Percentiles rank a stretch among this genome's conserved stretches.
phyloP scores from a whole-genome alignment of 2,888 invertebrate genomes.

The Branchellion lobata region DNA sequence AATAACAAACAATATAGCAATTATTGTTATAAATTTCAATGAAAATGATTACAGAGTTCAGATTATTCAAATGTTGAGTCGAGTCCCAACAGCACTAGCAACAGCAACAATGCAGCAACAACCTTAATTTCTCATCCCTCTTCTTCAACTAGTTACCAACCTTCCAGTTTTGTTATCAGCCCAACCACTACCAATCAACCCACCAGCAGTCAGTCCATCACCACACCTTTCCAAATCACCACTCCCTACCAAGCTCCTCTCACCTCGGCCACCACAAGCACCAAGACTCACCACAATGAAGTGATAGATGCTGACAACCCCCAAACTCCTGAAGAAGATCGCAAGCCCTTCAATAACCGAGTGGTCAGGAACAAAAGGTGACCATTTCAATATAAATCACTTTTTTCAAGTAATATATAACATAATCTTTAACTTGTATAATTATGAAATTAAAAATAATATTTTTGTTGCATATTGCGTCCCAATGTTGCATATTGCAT shows the following conservation, averaged over 20 bases:
- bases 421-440: not conserved
- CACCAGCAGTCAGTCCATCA: not conserved
- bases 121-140: not conserved
- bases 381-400: constrained; percentile 30
- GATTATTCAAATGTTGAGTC: constrained; percentile 5
- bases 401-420: too few relatives aligned
- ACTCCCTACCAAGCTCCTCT: too few relatives aligned
- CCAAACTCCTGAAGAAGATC: constrained; percentile 54
- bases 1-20: not conserved
- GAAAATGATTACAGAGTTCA: not conserved
- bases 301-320: constrained; percentile 60
- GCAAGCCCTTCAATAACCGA: constrained; percentile 60
- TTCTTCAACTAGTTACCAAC: not conserved
- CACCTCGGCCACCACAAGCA: too few relatives aligned
- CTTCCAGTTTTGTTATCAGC: not conserved
- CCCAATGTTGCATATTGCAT: not conserved
- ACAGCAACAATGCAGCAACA: not conserved
- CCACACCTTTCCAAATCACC: not conserved
- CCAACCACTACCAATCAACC: too few relatives aligned
- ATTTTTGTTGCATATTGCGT: not conserved
- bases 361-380: constrained; percentile 64
- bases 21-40: not conserved
- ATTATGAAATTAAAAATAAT: not conserved
- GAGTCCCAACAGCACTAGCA: not conserved
- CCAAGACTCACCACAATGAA: constrained; percentile 64